Base-by-base conservation (phyloP, 2,797 vertebrate genomes). In the Echeneis naucrates region DNA sequence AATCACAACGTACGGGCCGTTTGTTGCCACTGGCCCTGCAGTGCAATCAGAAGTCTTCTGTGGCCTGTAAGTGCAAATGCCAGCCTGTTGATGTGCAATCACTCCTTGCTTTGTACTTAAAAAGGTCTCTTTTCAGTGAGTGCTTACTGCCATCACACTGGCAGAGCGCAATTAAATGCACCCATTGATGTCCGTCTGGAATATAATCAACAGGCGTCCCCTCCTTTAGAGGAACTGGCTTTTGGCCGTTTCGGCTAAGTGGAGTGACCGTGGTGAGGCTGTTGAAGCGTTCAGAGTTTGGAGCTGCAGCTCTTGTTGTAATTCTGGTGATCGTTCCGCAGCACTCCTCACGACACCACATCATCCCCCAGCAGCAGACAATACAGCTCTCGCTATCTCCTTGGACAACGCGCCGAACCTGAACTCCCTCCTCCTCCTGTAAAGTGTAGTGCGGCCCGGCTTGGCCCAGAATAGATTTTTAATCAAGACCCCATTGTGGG, bases 71-170 rank as follows among this genome's bases (percentile, higher is more conserved):
- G 84, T 76, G 62, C 77, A 85, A 85, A 90, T 64, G 79, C 47
- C 81, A 74, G 78, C 67, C 61, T 80, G 65, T 74, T 80, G 84
- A 88, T 83, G 81, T 73, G 86, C 84, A 92, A 89, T 92, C 87
- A 87, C 79, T 80, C 68, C 65, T 73, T 57, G 57, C 62, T 87
- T 71, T 83, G 79, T 80, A 32, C 77, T 84, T 67, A 63, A 64
- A n/a, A 83, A 81, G 54, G 68, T 27, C 59, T 64, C 2, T 44
- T 24, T 58, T 55, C 64, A 84, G 78, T 56, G 78, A 86, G 69
- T 40, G 7, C 73, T 73, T 37, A 19, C 47, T 30, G 58, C 66
- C 69, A 38, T 78, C 72, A 52, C 65, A 26, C n/a, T 54, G 44
- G 32, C 68, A 3, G n/a, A 66, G 64, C 10, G 6, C 66, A 72